Evolutionary conservation across 2,797 vertebrate species (phyloP).

Genomic region (Lemur catta): DNA sequence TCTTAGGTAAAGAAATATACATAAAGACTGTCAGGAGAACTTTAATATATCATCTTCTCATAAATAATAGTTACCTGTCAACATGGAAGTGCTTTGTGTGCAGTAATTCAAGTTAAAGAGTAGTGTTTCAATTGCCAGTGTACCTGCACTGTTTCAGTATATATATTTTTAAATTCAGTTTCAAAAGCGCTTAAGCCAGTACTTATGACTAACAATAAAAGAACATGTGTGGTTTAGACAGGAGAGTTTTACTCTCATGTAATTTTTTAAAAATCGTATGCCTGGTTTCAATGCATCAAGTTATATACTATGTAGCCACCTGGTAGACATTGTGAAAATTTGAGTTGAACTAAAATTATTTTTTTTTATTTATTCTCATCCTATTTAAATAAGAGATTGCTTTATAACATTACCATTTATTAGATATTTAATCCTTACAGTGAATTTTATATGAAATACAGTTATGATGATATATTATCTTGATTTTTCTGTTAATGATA

Average conservation of each 20-base stretch:
- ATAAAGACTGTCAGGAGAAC: constrained; percentile 88
- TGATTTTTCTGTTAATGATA: not conserved
- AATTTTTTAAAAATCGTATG: not conserved
- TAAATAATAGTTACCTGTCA: constrained; percentile 88
- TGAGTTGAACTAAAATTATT: not conserved
- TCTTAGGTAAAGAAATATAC: constrained; percentile 88
- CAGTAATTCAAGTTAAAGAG: constrained; percentile 77
- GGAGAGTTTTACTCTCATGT: not conserved
- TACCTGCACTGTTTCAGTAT: not conserved
- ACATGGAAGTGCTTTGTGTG: constrained; percentile 80
- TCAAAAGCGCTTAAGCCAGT: constrained; percentile 37
- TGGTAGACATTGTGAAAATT: not conserved
- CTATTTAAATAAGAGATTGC: not conserved
- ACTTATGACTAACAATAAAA: not conserved
- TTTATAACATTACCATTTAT: not conserved
- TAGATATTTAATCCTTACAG: not conserved
- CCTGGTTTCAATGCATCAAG: not conserved
- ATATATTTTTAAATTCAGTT: constrained; percentile 18
- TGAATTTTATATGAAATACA: not conserved
- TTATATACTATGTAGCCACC: not conserved
- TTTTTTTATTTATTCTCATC: not conserved
- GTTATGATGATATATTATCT: not conserved
- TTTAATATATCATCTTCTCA: constrained; percentile 90
- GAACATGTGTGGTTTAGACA: not conserved
- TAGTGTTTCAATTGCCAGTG: constrained; percentile 42